These are phyloP conservation scores for Pogona vitticeps DNA, from an alignment of 2,113 vertebrate species.

Conservation along the genomic window DNA sequence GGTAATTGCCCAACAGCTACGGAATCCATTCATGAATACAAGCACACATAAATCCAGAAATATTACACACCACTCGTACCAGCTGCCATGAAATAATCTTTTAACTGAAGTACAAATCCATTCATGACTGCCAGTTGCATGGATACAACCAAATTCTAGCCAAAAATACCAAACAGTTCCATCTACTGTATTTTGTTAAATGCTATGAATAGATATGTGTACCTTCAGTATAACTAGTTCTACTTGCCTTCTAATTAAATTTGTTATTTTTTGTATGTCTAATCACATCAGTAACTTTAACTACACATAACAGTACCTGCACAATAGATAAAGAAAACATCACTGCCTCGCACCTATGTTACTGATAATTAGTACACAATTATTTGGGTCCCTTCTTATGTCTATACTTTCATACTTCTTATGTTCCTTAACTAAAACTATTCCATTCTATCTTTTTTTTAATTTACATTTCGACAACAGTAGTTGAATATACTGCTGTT, in stretches of 20 bases:
- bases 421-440: neutral
- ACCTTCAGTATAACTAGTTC: neutral
- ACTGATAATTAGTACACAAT: neutral
- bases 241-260: conserved; percentile 33
- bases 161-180: neutral
- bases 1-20: neutral
- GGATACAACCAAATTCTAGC: neutral
- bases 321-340: neutral
- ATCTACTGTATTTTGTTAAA: neutral
- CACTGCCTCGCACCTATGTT: neutral
- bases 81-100: conserved; percentile 3
- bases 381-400: neutral
- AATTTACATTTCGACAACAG: neutral
- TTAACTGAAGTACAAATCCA: neutral
- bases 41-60: neutral
- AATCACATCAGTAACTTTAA: neutral
- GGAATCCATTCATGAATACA: conserved; percentile 11
- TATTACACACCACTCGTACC: neutral
- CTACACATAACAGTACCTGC: neutral
- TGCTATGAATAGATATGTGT: neutral
- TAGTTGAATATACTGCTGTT: neutral
- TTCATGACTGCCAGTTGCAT: neutral
- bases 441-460: neutral
- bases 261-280: neutral
- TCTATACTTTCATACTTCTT: neutral